Base-by-base conservation (phyloP, 2,113 vertebrate species). In the Todiramphus chloris region DNA sequence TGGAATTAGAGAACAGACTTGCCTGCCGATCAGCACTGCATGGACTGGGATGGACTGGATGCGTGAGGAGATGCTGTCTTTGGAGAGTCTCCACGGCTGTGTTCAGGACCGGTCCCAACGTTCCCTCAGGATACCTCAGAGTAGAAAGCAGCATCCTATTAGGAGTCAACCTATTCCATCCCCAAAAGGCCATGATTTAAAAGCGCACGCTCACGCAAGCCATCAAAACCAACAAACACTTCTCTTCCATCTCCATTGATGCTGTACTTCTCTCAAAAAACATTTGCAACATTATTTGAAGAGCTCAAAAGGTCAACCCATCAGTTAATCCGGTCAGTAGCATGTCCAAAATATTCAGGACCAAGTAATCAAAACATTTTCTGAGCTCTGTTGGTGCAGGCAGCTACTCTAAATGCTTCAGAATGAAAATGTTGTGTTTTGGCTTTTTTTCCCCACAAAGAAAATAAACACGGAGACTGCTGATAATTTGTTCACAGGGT, bases 11-110 rank as follows among this genome's bases (percentile, higher is more conserved):
- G 31, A 33, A 51, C 43, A 20, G 75, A 64, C 5, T 55, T 25
- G 8, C 46, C 31, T 62, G 51, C 9, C 0, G 0, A 30, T 20
- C 2, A 1, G 41, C 1, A 0, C 41, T 31, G 16, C 13, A 0
- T 1, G 7, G 87, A 41, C 19, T n/a, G 6, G 19, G 11, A 31
- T 10, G 19, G 35, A 68, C 21, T 0, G 0, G 13, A 66, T 37
- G 39, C 0, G 0, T 1, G 1, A 69, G 79, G 64, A 56, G 63
- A 50, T 53, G n/a, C 16, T 33, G 27, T 6, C 62, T 59, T 31
- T n/a, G 48, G 67, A 48, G 24, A 17, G 11, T 31, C 16, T 72
- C 66, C 55, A 44, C 31, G 37, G 30, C 31, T 62, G 56, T 17
- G 8, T 31, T 50, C n/a, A 20, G 51, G 35, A 59, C 16, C 2